These are phyloP conservation scores for Gorsachius magnificus DNA, from an alignment of 2,797 vertebrate species.

Conservation along the genomic window DNA sequence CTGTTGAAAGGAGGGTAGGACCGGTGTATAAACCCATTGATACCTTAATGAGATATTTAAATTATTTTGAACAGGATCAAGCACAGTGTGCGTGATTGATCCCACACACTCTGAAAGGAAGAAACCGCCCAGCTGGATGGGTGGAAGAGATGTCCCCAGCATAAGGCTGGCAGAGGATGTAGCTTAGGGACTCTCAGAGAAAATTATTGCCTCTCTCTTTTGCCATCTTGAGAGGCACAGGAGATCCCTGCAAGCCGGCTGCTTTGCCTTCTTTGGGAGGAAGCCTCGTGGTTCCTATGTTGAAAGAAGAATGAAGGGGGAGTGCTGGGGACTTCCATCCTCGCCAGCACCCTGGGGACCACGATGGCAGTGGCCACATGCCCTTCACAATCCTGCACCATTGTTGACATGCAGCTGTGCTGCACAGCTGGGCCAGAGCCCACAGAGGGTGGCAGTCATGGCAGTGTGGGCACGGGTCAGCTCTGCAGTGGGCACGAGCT, in stretches of 20 bases:
- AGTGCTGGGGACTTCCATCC: background rate
- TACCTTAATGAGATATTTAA: background rate
- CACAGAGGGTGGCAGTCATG: accelerated
- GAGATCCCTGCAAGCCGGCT: background rate
- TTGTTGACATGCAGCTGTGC: background rate
- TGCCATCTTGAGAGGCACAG: background rate
- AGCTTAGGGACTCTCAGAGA: background rate
- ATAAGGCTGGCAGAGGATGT: background rate
- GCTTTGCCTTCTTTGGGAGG: background rate
- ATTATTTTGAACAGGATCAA: background rate
- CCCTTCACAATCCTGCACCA: accelerated
- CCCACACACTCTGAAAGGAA: background rate
- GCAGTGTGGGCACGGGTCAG: accelerated
- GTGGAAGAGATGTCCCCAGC: background rate
- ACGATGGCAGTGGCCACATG: accelerated
- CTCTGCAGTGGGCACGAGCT: background rate
- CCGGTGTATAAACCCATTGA: background rate
- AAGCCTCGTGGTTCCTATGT: background rate
- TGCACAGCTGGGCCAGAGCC: background rate
- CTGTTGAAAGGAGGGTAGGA: background rate
- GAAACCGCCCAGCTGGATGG: accelerated
- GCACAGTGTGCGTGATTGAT: background rate
- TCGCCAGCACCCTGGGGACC: background rate
- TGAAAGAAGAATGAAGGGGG: background rate
- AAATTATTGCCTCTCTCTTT: background rate